Evolutionary conservation across 2,888 invertebrate species (phyloP).

Genomic region (Cinara cedri): DNA sequence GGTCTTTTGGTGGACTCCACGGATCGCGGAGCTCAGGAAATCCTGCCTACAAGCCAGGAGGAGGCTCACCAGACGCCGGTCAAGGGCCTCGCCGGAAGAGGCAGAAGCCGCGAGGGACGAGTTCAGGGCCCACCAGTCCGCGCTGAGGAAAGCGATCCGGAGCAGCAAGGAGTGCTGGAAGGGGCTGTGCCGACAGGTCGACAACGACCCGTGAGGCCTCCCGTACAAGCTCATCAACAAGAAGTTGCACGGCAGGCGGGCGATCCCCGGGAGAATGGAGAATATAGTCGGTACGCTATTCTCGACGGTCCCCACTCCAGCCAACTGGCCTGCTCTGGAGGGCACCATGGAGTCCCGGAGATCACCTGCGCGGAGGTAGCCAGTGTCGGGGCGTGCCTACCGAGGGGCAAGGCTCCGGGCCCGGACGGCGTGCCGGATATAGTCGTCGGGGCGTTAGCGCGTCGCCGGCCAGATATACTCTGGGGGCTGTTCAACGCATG

Average conservation of each 20-base stretch:
- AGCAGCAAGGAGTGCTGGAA: not conserved
- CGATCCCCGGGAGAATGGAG: not conserved
- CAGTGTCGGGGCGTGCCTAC: not conserved
- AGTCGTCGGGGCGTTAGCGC: not conserved
- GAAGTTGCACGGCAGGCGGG: not conserved
- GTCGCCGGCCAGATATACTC: not conserved
- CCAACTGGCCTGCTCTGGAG: not conserved
- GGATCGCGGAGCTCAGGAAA: not conserved
- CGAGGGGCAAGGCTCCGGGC: not conserved
- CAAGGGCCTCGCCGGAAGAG: not conserved
- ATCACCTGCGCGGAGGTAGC: not conserved
- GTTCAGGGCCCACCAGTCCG: not conserved
- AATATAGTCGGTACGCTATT: not conserved
- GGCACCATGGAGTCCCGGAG: not conserved
- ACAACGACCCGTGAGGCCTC: not conserved
- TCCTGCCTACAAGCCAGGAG: not conserved
- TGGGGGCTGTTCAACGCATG: not conserved
- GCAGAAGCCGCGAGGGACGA: too few species aligned
- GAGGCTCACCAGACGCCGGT: not conserved
- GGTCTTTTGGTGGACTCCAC: not conserved
- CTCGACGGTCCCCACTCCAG: not conserved
- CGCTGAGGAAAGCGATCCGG: not conserved
- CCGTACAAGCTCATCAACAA: not conserved
- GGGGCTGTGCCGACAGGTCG: not conserved
- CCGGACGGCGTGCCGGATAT: not conserved